phyloP scores from a whole-genome alignment of 1,140 invertebrate species.

The Drosophila baimaii region DNA sequence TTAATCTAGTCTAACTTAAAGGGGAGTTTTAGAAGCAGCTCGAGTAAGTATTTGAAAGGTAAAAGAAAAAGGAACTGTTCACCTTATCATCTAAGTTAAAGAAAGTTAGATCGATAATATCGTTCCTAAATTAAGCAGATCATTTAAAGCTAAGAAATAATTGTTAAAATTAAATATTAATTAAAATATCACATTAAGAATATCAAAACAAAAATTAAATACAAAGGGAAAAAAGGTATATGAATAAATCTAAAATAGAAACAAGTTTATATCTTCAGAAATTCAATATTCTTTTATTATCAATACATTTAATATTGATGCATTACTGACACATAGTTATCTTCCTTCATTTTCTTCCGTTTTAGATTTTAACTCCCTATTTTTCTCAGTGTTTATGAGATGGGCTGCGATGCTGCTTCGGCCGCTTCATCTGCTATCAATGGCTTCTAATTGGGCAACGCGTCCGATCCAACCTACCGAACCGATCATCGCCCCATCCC shows the following conservation, averaged over 20 bases:
- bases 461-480: conserved; percentile 3
- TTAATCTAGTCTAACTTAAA: too few species aligned
- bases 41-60: too few species aligned
- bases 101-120: too few species aligned
- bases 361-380: accelerated
- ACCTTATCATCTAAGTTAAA: too few species aligned
- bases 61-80: too few species aligned
- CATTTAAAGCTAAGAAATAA: too few species aligned
- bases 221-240: background rate
- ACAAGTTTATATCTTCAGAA: background rate
- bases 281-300: background rate
- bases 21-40: too few species aligned
- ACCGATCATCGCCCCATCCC: conserved; percentile 19
- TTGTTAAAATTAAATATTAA: too few species aligned
- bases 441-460: conserved; percentile 58
- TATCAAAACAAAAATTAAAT: background rate
- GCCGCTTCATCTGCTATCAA: conserved; percentile 29
- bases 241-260: background rate
- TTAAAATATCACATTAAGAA: background rate
- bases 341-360: background rate
- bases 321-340: background rate
- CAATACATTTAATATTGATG: background rate
- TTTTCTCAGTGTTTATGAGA: background rate
- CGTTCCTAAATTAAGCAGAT: background rate
- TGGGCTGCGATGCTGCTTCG: conserved; percentile 9